Percentiles rank a stretch among this genome's conserved stretches.
Conservation (phyloP, 2,888 invertebrate species). For the Autographa gamma region DNA sequence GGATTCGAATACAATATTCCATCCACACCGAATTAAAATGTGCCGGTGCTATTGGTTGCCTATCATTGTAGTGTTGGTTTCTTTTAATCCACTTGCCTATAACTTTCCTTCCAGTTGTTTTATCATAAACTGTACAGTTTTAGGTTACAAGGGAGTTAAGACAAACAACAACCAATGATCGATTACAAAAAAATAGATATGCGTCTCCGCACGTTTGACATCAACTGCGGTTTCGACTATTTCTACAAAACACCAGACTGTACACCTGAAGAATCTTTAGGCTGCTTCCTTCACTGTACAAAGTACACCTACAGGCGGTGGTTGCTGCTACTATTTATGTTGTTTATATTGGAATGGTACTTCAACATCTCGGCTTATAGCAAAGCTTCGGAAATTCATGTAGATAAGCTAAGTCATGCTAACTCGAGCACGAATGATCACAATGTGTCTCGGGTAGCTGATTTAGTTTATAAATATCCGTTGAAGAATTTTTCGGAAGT, state of each 20-base stretch:
- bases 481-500: background rate
- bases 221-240: background rate
- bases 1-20: too few relatives aligned
- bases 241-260: background rate
- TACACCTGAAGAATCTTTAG: background rate
- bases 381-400: background rate
- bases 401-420: conserved; percentile 1
- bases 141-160: background rate
- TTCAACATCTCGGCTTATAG: background rate
- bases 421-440: conserved; percentile 6
- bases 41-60: too few relatives aligned
- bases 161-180: background rate
- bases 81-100: too few relatives aligned
- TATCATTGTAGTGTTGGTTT: too few relatives aligned
- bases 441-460: background rate
- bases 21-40: too few relatives aligned
- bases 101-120: too few relatives aligned
- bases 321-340: conserved; percentile 5
- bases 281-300: background rate
- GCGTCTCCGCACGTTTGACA: background rate
- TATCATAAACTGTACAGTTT: background rate
- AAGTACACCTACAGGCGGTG: background rate
- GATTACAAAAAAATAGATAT: background rate
- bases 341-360: conserved; percentile 6
- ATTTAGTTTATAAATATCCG: background rate